phyloP scores from a whole-genome alignment of 2,797 vertebrate genomes.

The Scyliorhinus canicula region DNA sequence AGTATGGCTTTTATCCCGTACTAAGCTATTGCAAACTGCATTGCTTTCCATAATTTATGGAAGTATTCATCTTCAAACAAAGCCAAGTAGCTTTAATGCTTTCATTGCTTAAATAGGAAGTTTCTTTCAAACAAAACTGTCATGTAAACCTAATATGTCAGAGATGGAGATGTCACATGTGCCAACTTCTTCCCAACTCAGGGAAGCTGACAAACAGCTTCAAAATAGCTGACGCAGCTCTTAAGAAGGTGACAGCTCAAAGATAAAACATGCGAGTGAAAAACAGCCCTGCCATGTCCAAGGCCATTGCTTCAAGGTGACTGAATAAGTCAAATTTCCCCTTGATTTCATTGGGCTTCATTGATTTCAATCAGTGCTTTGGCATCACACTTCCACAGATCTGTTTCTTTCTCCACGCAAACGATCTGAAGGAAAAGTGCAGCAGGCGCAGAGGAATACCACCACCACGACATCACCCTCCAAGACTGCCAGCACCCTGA shows the following conservation, averaged over 20 bases:
- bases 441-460: background rate
- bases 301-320: background rate
- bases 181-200: background rate
- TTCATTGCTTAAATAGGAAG: background rate
- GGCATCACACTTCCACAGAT: background rate
- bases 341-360: background rate
- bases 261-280: background rate
- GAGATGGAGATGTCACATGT: background rate
- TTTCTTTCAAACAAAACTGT: background rate
- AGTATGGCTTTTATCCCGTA: background rate
- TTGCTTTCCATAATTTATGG: background rate
- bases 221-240: background rate
- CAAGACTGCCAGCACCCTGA: background rate
- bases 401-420: background rate
- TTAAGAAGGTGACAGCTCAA: background rate
- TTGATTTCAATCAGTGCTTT: background rate
- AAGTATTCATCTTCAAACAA: background rate
- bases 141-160: background rate
- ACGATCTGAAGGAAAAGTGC: background rate
- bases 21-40: background rate
- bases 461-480: background rate
- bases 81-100: background rate
- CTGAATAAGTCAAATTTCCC: background rate
- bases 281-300: background rate
- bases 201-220: background rate